Base-by-base conservation (phyloP, 2,797 vertebrate species). In the Leptoclinus maculatus region DNA sequence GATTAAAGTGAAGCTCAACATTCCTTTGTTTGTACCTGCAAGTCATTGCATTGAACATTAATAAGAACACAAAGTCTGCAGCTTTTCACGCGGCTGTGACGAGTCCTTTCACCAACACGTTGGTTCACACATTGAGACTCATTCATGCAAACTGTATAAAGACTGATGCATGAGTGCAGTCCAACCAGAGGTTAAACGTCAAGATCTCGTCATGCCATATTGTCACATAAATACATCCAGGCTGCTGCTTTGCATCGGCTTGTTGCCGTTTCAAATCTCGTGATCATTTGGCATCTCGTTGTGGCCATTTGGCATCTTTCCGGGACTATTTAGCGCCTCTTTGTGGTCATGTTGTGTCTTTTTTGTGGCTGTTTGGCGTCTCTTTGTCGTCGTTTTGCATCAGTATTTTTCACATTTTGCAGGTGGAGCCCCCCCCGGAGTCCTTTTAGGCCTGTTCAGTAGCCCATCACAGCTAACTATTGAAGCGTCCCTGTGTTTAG, bases 1-100 rank as follows among this genome's bases (percentile, higher is more conserved):
- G 41, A 66, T 80, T 66, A 32, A 66, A 63, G 19, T 17, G 14
- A 53, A 47, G 65, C 43, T 65, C 14, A 64, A 17, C 58, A 36
- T 5, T 65, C 49, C 6, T 38, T 9, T 3, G 21, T 51, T 41
- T 60, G 11, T 11, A 19, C 14, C 3, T 17, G 23, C 5, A 21
- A 36, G 7, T 36, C 21, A 17, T 1, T 43, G 5, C 34, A 19
- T 23, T 25, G 5, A 29, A 43, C 16, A 23, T 72, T 5, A 21
- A 1, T 45, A 7, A 13, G 16, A 72, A 21, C 45, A 54, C 11
- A 47, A 36, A 73, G 17, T 16, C 23, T 11, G 17, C 10, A 41
- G 56, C 32, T 23, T 19, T 17, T 39, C 6, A 14, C 2, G 10
- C 10, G 14, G 1, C 34, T 45, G 8, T 19, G 21, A 57, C 21